Evolutionary conservation across 64 coral and sea anemone genomes (phyloP), one percentile per base, ranked within the genome.

Genomic region (Acropora yongei): DNA sequence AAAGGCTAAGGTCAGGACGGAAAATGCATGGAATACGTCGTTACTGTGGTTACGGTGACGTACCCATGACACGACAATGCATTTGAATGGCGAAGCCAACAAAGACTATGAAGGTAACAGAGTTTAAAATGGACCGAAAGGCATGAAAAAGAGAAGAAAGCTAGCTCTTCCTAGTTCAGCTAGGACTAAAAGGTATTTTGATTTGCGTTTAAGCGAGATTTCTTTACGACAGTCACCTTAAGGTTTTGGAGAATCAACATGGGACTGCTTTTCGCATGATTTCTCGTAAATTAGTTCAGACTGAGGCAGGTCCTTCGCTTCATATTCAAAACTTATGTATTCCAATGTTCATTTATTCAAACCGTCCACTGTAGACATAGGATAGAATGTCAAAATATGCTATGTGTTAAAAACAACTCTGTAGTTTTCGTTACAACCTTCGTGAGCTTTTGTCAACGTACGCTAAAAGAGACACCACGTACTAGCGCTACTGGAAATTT

Each of bases 41-140:
- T 93, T 72, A 69, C 91, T 60, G 67, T 48, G 76, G 91, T 72
- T 53, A 93, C 91, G 43, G 40, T 93, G 83, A 93, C 91, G 91
- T 93, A 55, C 76, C 73, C 41, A 48, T 93, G 91, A 93, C 83
- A 63, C 91, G 82, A 76, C 79, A 87, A 53, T 78, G 63, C 84
- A 11, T 82, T 80, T 93, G 91, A 93, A 80, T 93, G 91, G 91
- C 91, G 91, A 92, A 83, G 67, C 49, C 53, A 78, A 58, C 81
- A 86, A 75, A 74, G 76, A 73, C 91, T 74, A 84, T 68, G 61
- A 41, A 43, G 61, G 68, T 18, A 16, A 71, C 61, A 84, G 43
- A 20, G 71, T 68, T 66, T 69, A 67, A 84, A 84, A 84, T 45
- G 44, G 65, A 84, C 46, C 57, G 49, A 6, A 84, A 9, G 49